Conservation (phyloP, 1,140 invertebrate species). For the Dendroctonus ponderosae region DNA sequence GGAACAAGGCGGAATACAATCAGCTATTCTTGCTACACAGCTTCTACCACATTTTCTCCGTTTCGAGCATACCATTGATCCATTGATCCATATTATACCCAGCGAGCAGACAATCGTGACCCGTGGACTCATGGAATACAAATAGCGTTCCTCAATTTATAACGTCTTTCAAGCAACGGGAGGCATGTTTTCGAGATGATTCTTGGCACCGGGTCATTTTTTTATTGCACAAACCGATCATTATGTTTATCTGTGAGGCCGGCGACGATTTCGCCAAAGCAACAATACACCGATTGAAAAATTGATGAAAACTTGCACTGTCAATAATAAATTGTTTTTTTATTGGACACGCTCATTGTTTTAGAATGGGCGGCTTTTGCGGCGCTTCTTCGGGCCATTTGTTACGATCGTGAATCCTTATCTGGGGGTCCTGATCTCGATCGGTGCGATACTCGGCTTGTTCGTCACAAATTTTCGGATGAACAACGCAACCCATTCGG, state of each 20-base stretch:
- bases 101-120: slow-evolving; percentile 17
- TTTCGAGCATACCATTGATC: slow-evolving; percentile 2
- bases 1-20: background rate
- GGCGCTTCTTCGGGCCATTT: slow-evolving; percentile 12
- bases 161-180: slow-evolving; percentile 10
- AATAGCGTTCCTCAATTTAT: slow-evolving; percentile 15
- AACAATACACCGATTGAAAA: slow-evolving; percentile 30
- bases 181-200: slow-evolving; percentile 19
- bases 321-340: slow-evolving; percentile 31
- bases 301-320: slow-evolving; percentile 29
- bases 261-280: slow-evolving; percentile 18
- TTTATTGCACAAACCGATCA: slow-evolving; percentile 26
- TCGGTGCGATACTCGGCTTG: slow-evolving; percentile 18
- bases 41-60: slow-evolving; percentile 6
- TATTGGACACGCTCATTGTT: slow-evolving; percentile 28
- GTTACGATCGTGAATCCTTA: slow-evolving; percentile 26
- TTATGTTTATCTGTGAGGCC: slow-evolving; percentile 14
- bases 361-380: slow-evolving; percentile 16
- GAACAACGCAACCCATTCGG: no score
- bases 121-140: slow-evolving; percentile 10
- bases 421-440: slow-evolving; percentile 21
- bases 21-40: background rate
- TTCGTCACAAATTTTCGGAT: no score
- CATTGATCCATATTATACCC: slow-evolving; percentile 8
- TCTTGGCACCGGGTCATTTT: slow-evolving; percentile 23